Evolutionary conservation across 1,140 invertebrate species (phyloP), one percentile per base, ranked within the genome.

Genomic region (Solenopsis invicta): DNA sequence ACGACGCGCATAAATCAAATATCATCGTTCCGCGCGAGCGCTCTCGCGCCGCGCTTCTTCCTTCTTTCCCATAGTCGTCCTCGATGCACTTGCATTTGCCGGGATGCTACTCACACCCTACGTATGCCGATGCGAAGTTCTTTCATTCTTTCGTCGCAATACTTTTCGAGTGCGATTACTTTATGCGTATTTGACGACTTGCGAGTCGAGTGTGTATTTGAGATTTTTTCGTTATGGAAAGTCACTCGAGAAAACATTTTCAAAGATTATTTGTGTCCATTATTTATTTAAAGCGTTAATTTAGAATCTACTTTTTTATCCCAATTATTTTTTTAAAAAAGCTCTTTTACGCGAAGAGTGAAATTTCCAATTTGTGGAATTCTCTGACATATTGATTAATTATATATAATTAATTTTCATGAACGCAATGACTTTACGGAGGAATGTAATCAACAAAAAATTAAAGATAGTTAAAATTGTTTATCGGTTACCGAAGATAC

Each of bases 1-100:
- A 93, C 92, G 87, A 90, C 91, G 91, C 54, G 78, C 92, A 94
- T 94, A 93, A 94, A 94, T 94, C 94, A 94, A 92, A 90, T 89
- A 91, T 91, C 90, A 91, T 91, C 89, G 89, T 88, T 91, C 89
- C 85, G 24, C 87, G 78, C 88, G 80, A 54, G 45, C 85, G 84
- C 74, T 81, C 82, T 85, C 54, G 75, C 86, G 29, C 86, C 74
- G 41, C 56, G 12, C 81, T 59, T 10, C 29, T 75, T 67, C 78
- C 48, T 67, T 85, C 50, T 74, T 71, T 61, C 48, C 72, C 29
- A 85, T 85, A 64, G 71, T 59, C 45, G 21, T 84, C 45, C 54
- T 64, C 48, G 59, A 85, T 54, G 72, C 56, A 64, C 72, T 75
- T 48, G 82, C 29, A 52, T 56, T 78, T 24, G 59, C 29, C 34